Evolutionary conservation across 2,113 vertebrate species (phyloP).

Genomic region (Istiophorus platypterus): DNA sequence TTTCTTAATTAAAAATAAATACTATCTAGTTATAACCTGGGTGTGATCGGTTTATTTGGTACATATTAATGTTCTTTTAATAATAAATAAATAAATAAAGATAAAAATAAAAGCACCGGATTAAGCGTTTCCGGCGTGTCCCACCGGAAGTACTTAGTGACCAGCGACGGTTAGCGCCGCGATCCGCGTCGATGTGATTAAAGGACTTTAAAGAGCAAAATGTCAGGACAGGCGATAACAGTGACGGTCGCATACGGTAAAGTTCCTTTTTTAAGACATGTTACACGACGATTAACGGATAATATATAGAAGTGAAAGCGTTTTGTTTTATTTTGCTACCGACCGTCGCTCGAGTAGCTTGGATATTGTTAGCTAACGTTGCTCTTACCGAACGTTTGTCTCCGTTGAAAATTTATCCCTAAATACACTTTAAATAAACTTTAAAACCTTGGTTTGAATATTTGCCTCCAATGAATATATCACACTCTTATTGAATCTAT

Average conservation of each 20-base stretch:
- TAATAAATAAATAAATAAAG: neutral
- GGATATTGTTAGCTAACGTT: constrained; percentile 31
- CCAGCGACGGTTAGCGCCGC: constrained; percentile 38
- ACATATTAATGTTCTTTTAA: neutral
- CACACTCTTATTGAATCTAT: neutral
- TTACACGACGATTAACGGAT: neutral
- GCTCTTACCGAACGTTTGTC: neutral
- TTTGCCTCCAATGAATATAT: neutral
- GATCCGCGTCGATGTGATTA: constrained; percentile 27
- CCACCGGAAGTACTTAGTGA: constrained; percentile 58
- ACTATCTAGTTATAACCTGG: no score
- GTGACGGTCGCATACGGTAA: constrained; percentile 85
- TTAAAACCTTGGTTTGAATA: neutral
- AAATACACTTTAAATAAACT: neutral
- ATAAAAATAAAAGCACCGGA: neutral
- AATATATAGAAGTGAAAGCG: neutral
- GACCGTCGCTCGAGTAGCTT: neutral
- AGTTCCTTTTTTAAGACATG: neutral
- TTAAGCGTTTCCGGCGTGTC: constrained; percentile 44
- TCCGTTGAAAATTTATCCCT: neutral
- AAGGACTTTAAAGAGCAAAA: constrained; percentile 59
- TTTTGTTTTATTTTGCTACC: neutral
- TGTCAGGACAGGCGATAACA: constrained; percentile 80
- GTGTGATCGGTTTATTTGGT: neutral
- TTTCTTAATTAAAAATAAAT: no score